These are phyloP conservation scores for Hyla sarda DNA, from an alignment of 2,113 vertebrate genomes.

Conservation along the genomic window DNA sequence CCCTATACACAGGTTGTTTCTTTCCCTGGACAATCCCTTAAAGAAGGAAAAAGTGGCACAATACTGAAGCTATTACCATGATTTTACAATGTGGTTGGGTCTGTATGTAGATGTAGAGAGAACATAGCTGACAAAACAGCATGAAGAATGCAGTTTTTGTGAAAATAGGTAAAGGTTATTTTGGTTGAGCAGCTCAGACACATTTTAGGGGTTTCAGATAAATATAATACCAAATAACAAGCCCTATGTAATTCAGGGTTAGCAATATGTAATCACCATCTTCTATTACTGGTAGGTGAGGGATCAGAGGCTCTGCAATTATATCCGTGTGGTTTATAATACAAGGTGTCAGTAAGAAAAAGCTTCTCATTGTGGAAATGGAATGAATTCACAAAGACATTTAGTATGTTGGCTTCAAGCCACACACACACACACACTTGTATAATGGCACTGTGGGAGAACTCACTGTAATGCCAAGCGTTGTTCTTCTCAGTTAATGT, in stretches of 20 bases:
- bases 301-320: slow-evolving; percentile 35
- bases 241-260: neutral
- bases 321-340: slow-evolving; percentile 51
- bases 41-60: too few relatives aligned
- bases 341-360: slow-evolving; percentile 19
- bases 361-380: slow-evolving; percentile 31
- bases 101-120: neutral
- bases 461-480: slow-evolving; percentile 2
- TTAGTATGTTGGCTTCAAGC: slow-evolving; percentile 38
- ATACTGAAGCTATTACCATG: too few relatives aligned
- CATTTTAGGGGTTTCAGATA: neutral
- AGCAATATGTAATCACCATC: slow-evolving; percentile 29
- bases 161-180: neutral
- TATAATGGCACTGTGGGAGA: slow-evolving; percentile 43
- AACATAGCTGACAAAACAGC: neutral
- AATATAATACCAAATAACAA: neutral
- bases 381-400: slow-evolving; percentile 45
- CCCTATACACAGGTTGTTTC: too few relatives aligned
- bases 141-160: neutral
- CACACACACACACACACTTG: slow-evolving; percentile 1
- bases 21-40: too few relatives aligned
- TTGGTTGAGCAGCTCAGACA: neutral
- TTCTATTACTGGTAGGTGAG: slow-evolving; percentile 28
- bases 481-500: slow-evolving; percentile 27
- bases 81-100: neutral